Evolutionary conservation across 1,140 invertebrate species (phyloP).

Genomic region (Drosophila santomea): DNA sequence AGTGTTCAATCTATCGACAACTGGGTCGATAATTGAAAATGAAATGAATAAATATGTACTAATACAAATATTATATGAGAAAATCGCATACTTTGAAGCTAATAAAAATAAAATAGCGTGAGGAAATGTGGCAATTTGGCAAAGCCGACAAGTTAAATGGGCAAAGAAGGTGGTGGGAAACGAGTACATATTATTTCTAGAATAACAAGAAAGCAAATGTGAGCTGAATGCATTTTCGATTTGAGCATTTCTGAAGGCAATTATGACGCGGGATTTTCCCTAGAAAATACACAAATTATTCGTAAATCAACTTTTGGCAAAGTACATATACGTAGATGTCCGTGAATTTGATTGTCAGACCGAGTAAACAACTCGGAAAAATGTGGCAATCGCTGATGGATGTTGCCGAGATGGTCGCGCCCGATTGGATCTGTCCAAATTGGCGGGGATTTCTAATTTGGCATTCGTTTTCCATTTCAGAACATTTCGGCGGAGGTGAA

Average conservation of each 20-base stretch:
- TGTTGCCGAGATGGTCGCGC: conserved; percentile 25
- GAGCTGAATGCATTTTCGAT: conserved; percentile 57
- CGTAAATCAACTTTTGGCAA: conserved; percentile 32
- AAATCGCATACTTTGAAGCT: conserved; percentile 7
- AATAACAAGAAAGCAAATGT: conserved; percentile 33
- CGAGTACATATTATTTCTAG: conserved; percentile 13
- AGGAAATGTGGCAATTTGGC: conserved; percentile 40
- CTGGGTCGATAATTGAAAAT: conserved; percentile 49
- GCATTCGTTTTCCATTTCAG: conserved; percentile 29
- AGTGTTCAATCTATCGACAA: conserved; percentile 18
- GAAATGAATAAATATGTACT: conserved; percentile 1
- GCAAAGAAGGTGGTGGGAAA: background rate
- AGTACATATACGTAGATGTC: conserved; percentile 34
- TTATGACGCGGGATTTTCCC: conserved; percentile 56
- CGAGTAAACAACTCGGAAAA: conserved; percentile 28
- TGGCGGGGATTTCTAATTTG: conserved; percentile 7
- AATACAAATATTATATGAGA: conserved; percentile 6
- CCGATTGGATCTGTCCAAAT: conserved; percentile 36
- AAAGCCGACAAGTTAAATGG: conserved; percentile 18
- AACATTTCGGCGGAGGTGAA: conserved; percentile 75
- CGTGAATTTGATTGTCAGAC: conserved; percentile 21
- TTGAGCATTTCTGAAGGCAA: conserved; percentile 6
- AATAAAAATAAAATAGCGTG: conserved; percentile 27
- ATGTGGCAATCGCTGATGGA: conserved; percentile 34
- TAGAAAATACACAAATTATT: conserved; percentile 28